Evolutionary conservation across 2,797 vertebrate species (phyloP).

Genomic region (Acanthiza pusilla): DNA sequence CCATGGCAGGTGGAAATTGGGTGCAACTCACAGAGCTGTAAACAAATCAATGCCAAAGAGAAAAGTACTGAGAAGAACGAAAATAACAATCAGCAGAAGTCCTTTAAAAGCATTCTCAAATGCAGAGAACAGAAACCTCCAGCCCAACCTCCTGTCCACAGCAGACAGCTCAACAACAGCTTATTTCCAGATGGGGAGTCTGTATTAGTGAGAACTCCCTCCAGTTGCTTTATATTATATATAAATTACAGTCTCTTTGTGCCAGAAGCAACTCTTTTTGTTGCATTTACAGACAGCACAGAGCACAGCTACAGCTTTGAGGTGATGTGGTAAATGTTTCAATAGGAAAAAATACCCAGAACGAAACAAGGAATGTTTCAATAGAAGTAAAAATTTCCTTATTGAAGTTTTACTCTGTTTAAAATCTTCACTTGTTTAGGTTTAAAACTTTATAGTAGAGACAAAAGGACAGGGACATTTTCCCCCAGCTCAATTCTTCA

Average conservation of each 20-base stretch:
- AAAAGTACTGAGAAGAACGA: not conserved
- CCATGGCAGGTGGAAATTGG: not conserved
- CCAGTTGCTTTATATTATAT: not conserved
- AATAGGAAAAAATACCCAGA: not conserved
- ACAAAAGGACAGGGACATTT: not conserved
- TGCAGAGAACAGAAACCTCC: not conserved
- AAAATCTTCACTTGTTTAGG: not conserved
- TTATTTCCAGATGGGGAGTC: not conserved
- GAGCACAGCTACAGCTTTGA: not conserved
- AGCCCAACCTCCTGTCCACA: not conserved
- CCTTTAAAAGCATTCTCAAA: not conserved
- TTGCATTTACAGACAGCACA: constrained; percentile 8
- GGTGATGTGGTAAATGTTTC: not conserved
- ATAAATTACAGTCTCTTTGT: not conserved
- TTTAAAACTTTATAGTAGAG: not conserved
- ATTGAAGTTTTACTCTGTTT: not conserved
- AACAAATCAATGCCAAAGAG: not conserved
- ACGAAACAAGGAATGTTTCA: not conserved
- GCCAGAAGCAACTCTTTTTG: not conserved
- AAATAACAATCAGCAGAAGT: not conserved
- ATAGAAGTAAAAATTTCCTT: not conserved
- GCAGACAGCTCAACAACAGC: not conserved
- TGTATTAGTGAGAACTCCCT: not conserved
- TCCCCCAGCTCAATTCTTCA: not conserved
- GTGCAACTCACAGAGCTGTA: not conserved